A percentile compares a stretch with the other conserved stretches of the same genome.
These are phyloP conservation scores for Mus musculus DNA, from an alignment of 2,113 vertebrate genomes.

Conservation along the genomic window GRCm39 chr5:19600501-19601000, in stretches of 20 bases:
- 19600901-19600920: conserved; percentile 71
- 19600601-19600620: conserved; percentile 53
- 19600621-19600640: conserved; percentile 67
- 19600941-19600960: conserved; percentile 79
- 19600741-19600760: conserved; percentile 31
- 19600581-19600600: neutral
- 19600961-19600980: conserved; percentile 65
- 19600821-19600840: conserved; percentile 58
- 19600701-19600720: conserved; percentile 46
- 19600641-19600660: conserved; percentile 53
- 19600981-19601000: conserved; percentile 60
- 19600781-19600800: conserved; percentile 45
- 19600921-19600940: conserved; percentile 64
- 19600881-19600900: conserved; percentile 73
- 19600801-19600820: conserved; percentile 65
- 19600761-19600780: conserved; percentile 27
- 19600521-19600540: conserved; percentile 67
- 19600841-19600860: conserved; percentile 59
- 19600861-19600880: conserved; percentile 61
- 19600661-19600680: conserved; percentile 9
- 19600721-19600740: conserved; percentile 6
- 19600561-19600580: conserved; percentile 58
- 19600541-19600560: conserved; percentile 17
- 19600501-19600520: neutral
- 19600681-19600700: conserved; percentile 24